Base-by-base conservation (phyloP, 37 sponge, comb jelly and placozoan species). In the Tethya wilhelma region DNA sequence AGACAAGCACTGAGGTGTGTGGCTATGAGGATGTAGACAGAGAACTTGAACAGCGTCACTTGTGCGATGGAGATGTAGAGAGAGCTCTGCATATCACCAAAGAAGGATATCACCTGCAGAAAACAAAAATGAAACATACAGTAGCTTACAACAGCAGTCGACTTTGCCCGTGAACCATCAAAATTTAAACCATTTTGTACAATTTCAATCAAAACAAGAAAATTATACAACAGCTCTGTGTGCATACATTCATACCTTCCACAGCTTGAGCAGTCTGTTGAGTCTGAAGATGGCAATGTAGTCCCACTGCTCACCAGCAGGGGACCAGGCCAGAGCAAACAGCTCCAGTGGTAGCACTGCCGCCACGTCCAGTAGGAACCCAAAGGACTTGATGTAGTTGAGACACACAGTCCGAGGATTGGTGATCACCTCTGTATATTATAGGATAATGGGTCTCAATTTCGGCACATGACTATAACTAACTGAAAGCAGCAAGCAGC, bases 211-310 rank as follows among this genome's bases (percentile, higher is more conserved):
- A n/a, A n/a, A n/a, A n/a, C n/a, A n/a, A n/a, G n/a, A n/a, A 19
- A 49, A 49, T 49, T 49, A 49, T 49, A 49, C 53, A 19, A 49
- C 14, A 19, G 9, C 14, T 9, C n/a, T 49, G 14, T 49, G 9
- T 9, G 8, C n/a, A n/a, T n/a, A n/a, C n/a, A n/a, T n/a, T 1
- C 56, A 23, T 57, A 87, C 88, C 82, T 88, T 93, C 85, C 89
- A 80, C 45, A 84, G 53, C 57, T 93, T 93, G 34, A 88, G n/a
- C 11, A 93, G 46, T 43, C 93, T 67, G 89, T 93, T 93, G 36
- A 88, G 40, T 73, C 78, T 80, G 4, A 88, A 45, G 0, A 88
- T 33, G 28, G 82, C 70, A 56, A 88, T 31, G 44, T 84, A 79
- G 41, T 67, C 71, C 69, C 73, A 84, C 17, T 81, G 64, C 2